Conservation (phyloP, 53 echinoderm and acorn worm species). For the Henricia sp. region DNA sequence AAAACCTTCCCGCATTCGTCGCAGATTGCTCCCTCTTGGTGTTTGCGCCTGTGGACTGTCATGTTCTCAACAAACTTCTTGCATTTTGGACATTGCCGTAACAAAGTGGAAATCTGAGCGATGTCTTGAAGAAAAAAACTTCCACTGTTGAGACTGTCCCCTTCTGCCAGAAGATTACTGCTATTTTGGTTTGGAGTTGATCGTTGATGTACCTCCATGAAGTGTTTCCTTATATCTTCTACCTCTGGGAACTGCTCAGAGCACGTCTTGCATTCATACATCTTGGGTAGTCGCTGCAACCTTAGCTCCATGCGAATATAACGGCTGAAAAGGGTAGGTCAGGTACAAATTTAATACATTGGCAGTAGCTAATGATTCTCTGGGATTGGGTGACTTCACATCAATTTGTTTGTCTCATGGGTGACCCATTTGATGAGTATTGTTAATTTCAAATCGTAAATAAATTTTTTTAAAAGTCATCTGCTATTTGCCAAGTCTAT, state of each 20-base stretch:
- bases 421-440: no score
- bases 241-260: slow-evolving; percentile 51
- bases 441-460: no score
- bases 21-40: slow-evolving; percentile 49
- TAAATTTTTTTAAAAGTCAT: no score
- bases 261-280: slow-evolving; percentile 55
- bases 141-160: neutral
- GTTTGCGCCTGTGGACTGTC: slow-evolving; percentile 46
- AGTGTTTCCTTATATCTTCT: slow-evolving; percentile 38
- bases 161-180: neutral
- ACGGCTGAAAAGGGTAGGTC: slow-evolving; percentile 26
- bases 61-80: slow-evolving; percentile 51
- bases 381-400: no score
- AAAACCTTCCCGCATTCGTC: slow-evolving; percentile 54
- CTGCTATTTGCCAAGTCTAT: no score
- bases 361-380: no score
- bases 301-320: slow-evolving; percentile 53
- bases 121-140: neutral
- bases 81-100: slow-evolving; percentile 52
- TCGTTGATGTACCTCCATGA: slow-evolving; percentile 14
- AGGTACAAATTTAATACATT: no score
- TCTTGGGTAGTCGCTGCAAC: slow-evolving; percentile 45
- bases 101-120: slow-evolving; percentile 22
- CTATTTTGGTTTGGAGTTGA: neutral
- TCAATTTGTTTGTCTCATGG: no score